Conservation (phyloP, 2,113 vertebrate species). For the Campylomormyrus tamandua region DNA sequence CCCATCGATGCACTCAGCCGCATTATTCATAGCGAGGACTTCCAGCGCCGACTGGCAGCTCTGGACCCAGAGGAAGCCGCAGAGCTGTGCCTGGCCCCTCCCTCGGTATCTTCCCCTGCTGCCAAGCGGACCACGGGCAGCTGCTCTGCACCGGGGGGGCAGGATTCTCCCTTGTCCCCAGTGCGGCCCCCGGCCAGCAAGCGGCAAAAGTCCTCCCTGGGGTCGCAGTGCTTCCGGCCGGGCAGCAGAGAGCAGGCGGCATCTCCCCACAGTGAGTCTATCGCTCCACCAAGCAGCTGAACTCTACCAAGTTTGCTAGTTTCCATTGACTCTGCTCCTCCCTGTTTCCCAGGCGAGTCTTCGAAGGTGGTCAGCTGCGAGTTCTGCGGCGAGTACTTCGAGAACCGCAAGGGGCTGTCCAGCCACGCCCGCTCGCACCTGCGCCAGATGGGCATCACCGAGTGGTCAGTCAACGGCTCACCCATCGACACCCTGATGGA, state of each 20-base stretch:
- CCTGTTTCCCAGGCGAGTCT: conserved; percentile 10
- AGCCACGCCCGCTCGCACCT: conserved; percentile 67
- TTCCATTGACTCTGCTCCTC: background rate
- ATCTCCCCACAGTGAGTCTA: conserved; percentile 5
- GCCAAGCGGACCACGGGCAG: conserved; percentile 46
- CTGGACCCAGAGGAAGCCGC: conserved; percentile 19
- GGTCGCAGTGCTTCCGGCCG: conserved; percentile 27
- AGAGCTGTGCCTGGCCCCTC: conserved; percentile 31
- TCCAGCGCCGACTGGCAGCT: conserved; percentile 45
- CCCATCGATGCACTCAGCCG: conserved; percentile 76
- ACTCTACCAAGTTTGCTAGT: background rate
- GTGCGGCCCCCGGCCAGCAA: conserved; percentile 46
- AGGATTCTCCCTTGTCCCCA: conserved; percentile 25
- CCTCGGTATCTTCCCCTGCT: conserved; percentile 25
- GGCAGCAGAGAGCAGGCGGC: background rate
- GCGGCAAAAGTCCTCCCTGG: conserved; percentile 49
- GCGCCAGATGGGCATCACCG: conserved; percentile 61
- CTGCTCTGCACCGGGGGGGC: conserved; percentile 15
- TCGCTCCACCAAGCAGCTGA: conserved; percentile 5
- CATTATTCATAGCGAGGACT: conserved; percentile 71
- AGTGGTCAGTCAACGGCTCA: conserved; percentile 60
- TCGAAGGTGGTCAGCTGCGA: conserved; percentile 40
- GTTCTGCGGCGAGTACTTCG: conserved; percentile 66
- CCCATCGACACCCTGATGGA: conserved; percentile 60
- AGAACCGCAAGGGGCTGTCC: conserved; percentile 65